Conservation (phyloP, 2,888 invertebrate genomes). For the Hydraecia micacea region DNA sequence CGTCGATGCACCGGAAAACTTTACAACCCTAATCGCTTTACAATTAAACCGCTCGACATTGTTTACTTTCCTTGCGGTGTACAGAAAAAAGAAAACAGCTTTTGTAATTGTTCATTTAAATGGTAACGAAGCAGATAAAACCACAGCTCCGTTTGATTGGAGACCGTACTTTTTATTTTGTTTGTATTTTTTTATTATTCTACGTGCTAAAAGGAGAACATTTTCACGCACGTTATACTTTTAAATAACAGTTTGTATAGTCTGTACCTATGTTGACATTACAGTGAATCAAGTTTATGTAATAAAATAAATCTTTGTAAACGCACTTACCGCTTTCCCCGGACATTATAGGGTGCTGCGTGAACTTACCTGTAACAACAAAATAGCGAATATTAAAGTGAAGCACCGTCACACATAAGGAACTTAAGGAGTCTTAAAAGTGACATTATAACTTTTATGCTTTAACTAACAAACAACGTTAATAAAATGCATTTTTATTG, state of each 20-base stretch:
- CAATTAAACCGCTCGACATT: constrained; percentile 84
- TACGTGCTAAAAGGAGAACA: constrained; percentile 6
- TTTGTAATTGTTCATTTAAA: constrained; percentile 61
- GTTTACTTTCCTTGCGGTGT: constrained; percentile 84
- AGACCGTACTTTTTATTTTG: constrained; percentile 9
- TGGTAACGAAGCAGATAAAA: constrained; percentile 58
- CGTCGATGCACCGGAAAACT: constrained; percentile 88
- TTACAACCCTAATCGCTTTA: constrained; percentile 87
- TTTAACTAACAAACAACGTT: constrained; percentile 65
- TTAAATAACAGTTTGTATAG: background rate
- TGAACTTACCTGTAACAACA: constrained; percentile 78
- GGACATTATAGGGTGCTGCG: constrained; percentile 33
- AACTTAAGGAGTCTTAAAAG: constrained; percentile 70
- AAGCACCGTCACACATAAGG: constrained; percentile 67
- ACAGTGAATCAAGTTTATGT: constrained; percentile 23
- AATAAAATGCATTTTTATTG: constrained; percentile 74
- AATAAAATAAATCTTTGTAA: constrained; percentile 44
- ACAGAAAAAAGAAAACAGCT: constrained; percentile 57
- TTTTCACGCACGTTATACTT: constrained; percentile 7
- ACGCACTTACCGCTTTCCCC: constrained; percentile 66
- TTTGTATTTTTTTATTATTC: constrained; percentile 4
- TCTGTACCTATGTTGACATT: constrained; percentile 8
- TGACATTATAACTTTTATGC: constrained; percentile 69
- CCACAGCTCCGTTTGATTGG: constrained; percentile 27
- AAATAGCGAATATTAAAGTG: constrained; percentile 71